These are phyloP conservation scores for Calameuta idolon DNA, from an alignment of 2,888 invertebrate genomes.

Conservation along the genomic window DNA sequence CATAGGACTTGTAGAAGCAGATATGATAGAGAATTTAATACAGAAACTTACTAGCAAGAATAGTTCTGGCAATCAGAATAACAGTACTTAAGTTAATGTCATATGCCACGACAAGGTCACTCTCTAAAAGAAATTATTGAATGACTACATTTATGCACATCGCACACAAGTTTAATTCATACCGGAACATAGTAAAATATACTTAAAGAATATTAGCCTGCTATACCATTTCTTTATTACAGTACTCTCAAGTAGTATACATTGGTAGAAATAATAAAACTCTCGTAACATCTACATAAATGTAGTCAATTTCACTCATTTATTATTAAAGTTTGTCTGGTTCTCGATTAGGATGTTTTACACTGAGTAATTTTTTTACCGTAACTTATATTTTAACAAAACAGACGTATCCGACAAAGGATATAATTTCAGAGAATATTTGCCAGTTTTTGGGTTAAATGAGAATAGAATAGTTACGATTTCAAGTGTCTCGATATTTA, in stretches of 20 bases:
- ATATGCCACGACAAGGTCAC: background rate
- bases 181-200: background rate
- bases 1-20: constrained; percentile 85
- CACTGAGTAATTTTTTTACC: background rate
- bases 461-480: background rate
- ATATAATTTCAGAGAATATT: background rate
- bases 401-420: background rate
- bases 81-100: constrained; percentile 12
- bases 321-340: background rate
- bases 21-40: constrained; percentile 84
- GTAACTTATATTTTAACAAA: background rate
- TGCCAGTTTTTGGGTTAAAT: background rate
- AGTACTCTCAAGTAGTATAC: background rate
- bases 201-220: background rate
- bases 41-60: constrained; percentile 66
- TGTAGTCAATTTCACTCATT: background rate
- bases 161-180: constrained; percentile 10
- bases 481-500: background rate
- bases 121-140: background rate
- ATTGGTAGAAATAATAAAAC: background rate
- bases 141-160: constrained; percentile 8
- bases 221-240: background rate
- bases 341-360: background rate
- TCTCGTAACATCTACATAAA: background rate
- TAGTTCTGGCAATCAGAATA: constrained; percentile 8